Evolutionary conservation across 2,797 vertebrate genomes (phyloP).

Genomic region (Bradypus variegatus): DNA sequence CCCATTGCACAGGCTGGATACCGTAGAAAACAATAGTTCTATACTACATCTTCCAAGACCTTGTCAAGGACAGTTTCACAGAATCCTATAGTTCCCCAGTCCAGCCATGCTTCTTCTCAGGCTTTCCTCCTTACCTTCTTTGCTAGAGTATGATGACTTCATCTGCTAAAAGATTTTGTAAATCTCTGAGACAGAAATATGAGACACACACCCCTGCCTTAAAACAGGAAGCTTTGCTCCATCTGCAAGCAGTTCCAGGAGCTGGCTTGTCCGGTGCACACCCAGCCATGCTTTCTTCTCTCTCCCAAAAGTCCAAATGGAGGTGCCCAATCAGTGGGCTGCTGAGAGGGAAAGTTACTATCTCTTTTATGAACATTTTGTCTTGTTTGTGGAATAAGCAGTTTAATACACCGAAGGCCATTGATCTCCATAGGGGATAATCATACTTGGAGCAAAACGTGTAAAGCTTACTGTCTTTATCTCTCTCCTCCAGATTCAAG

Average conservation of each 20-base stretch:
- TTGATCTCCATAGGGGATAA: not conserved
- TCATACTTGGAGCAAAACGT: not conserved
- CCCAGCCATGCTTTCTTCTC: not conserved
- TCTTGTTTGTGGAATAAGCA: not conserved
- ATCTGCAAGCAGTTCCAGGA: not conserved
- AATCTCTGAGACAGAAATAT: too few species aligned
- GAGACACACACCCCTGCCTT: not conserved
- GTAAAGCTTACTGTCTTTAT: not conserved
- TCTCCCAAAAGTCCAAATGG: not conserved
- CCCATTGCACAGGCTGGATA: not conserved
- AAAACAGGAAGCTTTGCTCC: not conserved
- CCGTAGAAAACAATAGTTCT: not conserved
- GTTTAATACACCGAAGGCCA: not conserved
- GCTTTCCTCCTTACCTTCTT: not conserved
- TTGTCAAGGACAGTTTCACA: not conserved
- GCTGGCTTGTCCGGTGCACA: not conserved
- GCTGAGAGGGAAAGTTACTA: not conserved
- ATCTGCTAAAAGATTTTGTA: too few species aligned
- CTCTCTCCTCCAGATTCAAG: constrained; percentile 6
- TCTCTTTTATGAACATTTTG: not conserved
- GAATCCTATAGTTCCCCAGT: not conserved
- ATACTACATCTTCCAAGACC: not conserved
- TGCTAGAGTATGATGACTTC: not conserved
- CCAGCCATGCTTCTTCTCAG: not conserved
- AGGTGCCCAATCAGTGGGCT: not conserved